Evolutionary conservation across 2,113 vertebrate genomes (phyloP), one percentile per base, ranked within the genome.

Genomic region (Corythornis madagascariensis): DNA sequence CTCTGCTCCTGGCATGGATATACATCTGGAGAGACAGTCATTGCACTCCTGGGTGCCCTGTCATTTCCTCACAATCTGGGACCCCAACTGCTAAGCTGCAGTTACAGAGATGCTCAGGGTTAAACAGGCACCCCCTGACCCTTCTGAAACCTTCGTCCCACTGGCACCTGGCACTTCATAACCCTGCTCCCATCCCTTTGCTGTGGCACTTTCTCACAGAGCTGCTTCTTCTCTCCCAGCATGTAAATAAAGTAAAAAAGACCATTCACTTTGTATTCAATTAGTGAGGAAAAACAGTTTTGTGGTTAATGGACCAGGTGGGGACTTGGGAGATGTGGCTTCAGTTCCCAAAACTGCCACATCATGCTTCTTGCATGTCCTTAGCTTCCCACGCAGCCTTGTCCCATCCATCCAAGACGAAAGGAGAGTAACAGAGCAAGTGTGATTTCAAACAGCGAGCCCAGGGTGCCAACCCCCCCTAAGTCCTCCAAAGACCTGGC

Each of bases 111-210:
- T 84, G 63, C 16, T 73, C 1, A 0, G 57, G 26, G 13, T 60
- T 60, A 42, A 71, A 35, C 21, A 59, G 70, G 57, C 35, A 47
- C 55, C 38, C 8, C 52, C 18, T 0, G 0, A 31, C 17, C 17
- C n/a, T 56, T 55, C 40, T 4, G 1, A 73, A 89, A 50, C 24
- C 67, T 77, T 45, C 56, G 26, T 31, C 40, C 67, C 16, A 0
- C n/a, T 22, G 11, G 12, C 31, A 55, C 26, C 85, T n/a, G 77
- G 50, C 69, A 38, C 55, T 42, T 42, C 25, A 9, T 38, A 24
- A 1, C 4, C 42, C 86, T 71, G 45, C 45, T 73, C 12, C 26
- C 43, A 33, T 73, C 61, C 11, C 56, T 56, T 71, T 40, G 60
- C 52, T 53, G 8, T 2, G 0, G 31, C 9, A 20, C 67, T 29